These are phyloP conservation scores for Falco columbarius DNA, from an alignment of 2,797 vertebrate species.

Conservation along the genomic window DNA sequence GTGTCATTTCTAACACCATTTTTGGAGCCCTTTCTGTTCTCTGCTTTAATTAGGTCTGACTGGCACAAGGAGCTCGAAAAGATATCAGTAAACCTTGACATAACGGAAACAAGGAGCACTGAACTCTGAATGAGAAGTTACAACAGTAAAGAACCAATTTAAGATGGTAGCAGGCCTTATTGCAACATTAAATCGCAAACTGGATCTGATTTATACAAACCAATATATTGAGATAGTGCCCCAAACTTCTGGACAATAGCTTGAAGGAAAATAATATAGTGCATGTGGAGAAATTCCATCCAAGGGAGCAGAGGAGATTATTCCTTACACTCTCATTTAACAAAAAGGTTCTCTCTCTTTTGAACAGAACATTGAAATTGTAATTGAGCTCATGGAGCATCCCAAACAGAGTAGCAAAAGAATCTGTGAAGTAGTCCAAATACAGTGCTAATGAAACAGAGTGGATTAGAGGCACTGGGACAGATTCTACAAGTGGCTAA, in stretches of 20 bases:
- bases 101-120: conserved; percentile 26
- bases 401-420: conserved; percentile 41
- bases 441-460: conserved; percentile 56
- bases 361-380: conserved; percentile 26
- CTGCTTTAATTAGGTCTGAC: conserved; percentile 22
- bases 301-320: background rate
- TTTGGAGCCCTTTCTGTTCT: background rate
- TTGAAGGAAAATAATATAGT: background rate
- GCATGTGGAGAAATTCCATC: background rate
- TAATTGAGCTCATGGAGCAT: conserved; percentile 27
- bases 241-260: conserved; percentile 5
- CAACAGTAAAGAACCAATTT: conserved; percentile 40
- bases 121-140: conserved; percentile 21
- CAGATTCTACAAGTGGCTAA: conserved; percentile 63
- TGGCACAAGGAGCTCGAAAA: background rate
- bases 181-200: conserved; percentile 42
- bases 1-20: background rate
- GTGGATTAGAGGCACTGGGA: conserved; percentile 60
- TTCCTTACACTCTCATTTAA: conserved; percentile 2
- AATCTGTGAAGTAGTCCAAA: conserved; percentile 54
- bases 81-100: conserved; percentile 17
- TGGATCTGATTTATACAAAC: conserved; percentile 28
- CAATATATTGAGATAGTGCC: conserved; percentile 2
- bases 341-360: conserved; percentile 44
- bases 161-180: conserved; percentile 1